Evolutionary conservation across 2,797 vertebrate species (phyloP), one percentile per base, ranked within the genome.

Genomic region (Melopsittacus undulatus): DNA sequence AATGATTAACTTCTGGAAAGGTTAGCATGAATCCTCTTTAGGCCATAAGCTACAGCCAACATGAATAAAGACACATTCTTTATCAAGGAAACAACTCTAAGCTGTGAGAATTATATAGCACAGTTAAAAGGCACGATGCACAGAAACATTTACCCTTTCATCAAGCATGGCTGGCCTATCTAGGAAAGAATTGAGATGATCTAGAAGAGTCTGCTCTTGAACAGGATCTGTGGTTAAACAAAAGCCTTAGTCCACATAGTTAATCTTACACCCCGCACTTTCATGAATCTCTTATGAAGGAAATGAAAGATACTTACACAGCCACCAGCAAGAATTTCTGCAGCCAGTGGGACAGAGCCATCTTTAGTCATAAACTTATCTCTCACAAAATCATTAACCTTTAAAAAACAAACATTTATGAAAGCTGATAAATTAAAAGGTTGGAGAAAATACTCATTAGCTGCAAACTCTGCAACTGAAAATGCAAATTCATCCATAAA

Each of bases 371-470:
- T 98, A 84, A 98, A 98, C 90, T 98, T 99, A 97, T 98, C 98
- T 97, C 98, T 97, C 93, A 99, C 98, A 98, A 99, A 99, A 97
- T 99, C 98, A 85, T 99, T 99, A 95, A 99, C 98, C 98, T 99
- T 99, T 94, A 40, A 98, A 98, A 97, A 97, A 89, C 15, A 96
- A 93, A 97, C 49, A 86, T 64, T 87, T 56, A 89, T 23, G 43
- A 89, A 91, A 94, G 73, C 5, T 43, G 51, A 45, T 95, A 86
- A 93, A 94, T 91, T 91, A 90, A 80, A 92, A 92, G 69, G 43
- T 61, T 46, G 38, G 76, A 87, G 69, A 91, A 94, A 87, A 91
- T 26, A 61, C 13, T 82, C 23, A 81, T 52, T 51, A 79, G n/a
- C 43, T 70, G 46, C 40, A 87, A 86, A 81, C 30, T 90, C 43